These are phyloP conservation scores for Nephila pilipes DNA, from an alignment of 1,140 invertebrate genomes.

Conservation along the genomic window DNA sequence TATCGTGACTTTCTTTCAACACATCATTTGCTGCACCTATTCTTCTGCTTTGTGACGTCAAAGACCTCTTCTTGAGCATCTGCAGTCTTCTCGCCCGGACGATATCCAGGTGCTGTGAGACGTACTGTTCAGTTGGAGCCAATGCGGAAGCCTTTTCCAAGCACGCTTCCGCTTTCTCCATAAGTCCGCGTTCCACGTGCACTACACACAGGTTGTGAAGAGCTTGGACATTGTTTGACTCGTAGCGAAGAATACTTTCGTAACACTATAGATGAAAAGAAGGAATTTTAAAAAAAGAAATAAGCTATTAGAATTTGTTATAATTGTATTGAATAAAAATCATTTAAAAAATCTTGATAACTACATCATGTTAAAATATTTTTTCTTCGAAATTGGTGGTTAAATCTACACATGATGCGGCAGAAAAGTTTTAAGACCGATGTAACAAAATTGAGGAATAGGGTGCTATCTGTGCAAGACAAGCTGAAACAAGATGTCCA, in stretches of 20 bases:
- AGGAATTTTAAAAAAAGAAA: background rate
- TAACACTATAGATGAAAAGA: constrained; percentile 89
- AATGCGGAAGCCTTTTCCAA: constrained; percentile 89
- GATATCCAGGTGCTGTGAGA: constrained; percentile 92
- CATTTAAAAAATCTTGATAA: too few species aligned
- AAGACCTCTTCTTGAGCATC: background rate
- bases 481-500: too few species aligned
- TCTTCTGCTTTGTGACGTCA: background rate
- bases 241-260: constrained; percentile 90
- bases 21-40: background rate
- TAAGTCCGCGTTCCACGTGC: constrained; percentile 93
- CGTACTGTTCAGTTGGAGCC: constrained; percentile 92
- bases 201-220: constrained; percentile 97
- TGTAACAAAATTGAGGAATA: too few species aligned
- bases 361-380: too few species aligned
- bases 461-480: too few species aligned
- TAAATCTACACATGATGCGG: too few species aligned
- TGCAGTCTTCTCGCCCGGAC: constrained; percentile 85
- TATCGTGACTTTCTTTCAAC: background rate
- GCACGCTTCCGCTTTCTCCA: constrained; percentile 91
- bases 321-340: background rate
- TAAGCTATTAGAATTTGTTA: rapidly evolving
- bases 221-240: constrained; percentile 95
- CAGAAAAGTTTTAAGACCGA: too few species aligned
- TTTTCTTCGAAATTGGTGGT: too few species aligned